Percentiles rank a stretch among this genome's conserved stretches.
These are phyloP conservation scores for Moxostoma hubbsi DNA, from an alignment of 2,797 vertebrate species.

Conservation along the genomic window DNA sequence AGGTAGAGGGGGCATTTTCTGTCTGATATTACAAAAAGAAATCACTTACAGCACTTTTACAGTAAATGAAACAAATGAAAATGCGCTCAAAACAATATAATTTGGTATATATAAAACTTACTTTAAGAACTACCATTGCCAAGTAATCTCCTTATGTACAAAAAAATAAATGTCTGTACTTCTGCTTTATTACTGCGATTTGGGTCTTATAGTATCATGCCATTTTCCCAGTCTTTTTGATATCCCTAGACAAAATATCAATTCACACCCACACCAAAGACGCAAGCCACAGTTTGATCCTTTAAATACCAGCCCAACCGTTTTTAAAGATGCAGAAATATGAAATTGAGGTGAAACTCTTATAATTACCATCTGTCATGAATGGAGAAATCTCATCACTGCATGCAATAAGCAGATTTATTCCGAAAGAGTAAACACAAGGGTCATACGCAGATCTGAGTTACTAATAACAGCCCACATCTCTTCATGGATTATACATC, in stretches of 20 bases:
- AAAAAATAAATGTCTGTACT: too few relatives aligned
- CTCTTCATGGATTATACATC: conserved; percentile 22
- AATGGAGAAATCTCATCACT: conserved; percentile 17
- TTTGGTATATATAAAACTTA: background rate
- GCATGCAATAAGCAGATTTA: background rate
- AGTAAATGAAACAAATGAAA: background rate
- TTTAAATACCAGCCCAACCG: conserved; percentile 32
- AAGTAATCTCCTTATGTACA: background rate
- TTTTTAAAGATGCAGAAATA: conserved; percentile 28
- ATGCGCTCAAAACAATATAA: background rate
- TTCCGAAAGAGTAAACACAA: conserved; percentile 1
- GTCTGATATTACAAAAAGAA: background rate
- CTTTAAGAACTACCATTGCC: background rate
- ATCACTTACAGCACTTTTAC: background rate
- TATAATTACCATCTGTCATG: conserved; percentile 36
- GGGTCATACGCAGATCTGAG: background rate
- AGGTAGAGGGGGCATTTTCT: background rate
- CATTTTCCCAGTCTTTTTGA: conserved; percentile 13
- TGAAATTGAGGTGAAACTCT: conserved; percentile 28
- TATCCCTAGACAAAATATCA: conserved; percentile 32
- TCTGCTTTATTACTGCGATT: background rate
- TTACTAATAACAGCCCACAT: conserved; percentile 27
- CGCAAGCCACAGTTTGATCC: conserved; percentile 7
- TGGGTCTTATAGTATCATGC: conserved; percentile 32
- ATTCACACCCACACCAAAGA: conserved; percentile 24